Percentiles rank a stretch among this genome's conserved stretches.
Conservation (phyloP, 2,888 invertebrate genomes). For the Auanema freiburgensis region DNA sequence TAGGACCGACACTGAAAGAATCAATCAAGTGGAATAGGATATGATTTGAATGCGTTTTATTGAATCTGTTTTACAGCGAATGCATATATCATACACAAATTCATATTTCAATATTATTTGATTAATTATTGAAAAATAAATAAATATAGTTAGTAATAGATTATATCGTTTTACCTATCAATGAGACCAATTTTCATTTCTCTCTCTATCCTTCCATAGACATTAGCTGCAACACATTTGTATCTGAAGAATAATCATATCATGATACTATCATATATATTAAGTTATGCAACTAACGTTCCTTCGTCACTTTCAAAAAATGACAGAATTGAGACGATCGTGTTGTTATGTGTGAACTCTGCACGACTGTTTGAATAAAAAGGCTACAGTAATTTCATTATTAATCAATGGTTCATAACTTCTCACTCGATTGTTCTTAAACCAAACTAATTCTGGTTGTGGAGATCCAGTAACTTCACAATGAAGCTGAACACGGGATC, state of each 20-base stretch:
- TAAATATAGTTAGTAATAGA: neutral
- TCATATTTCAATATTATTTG: neutral
- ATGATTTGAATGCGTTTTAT: neutral
- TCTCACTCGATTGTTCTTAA: constrained; percentile 26
- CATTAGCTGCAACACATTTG: constrained; percentile 65
- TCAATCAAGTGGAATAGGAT: neutral
- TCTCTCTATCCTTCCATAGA: constrained; percentile 43
- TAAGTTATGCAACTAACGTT: neutral
- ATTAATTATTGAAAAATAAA: neutral
- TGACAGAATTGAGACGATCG: neutral
- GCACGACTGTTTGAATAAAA: too few relatives aligned
- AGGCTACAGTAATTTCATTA: too few relatives aligned
- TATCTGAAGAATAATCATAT: constrained; percentile 37
- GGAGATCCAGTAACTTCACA: constrained; percentile 42
- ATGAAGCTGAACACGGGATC: constrained; percentile 38
- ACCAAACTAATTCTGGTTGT: constrained; percentile 35
- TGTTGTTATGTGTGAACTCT: too few relatives aligned
- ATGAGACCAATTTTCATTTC: constrained; percentile 36
- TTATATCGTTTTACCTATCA: constrained; percentile 21
- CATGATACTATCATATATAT: neutral
- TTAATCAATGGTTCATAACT: neutral
- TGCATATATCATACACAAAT: constrained; percentile 5
- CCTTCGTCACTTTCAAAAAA: neutral
- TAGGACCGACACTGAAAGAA: constrained; percentile 44
- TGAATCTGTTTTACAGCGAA: neutral